Evolutionary conservation across 2,797 vertebrate genomes (phyloP).

Genomic region (Anguilla megastoma): DNA sequence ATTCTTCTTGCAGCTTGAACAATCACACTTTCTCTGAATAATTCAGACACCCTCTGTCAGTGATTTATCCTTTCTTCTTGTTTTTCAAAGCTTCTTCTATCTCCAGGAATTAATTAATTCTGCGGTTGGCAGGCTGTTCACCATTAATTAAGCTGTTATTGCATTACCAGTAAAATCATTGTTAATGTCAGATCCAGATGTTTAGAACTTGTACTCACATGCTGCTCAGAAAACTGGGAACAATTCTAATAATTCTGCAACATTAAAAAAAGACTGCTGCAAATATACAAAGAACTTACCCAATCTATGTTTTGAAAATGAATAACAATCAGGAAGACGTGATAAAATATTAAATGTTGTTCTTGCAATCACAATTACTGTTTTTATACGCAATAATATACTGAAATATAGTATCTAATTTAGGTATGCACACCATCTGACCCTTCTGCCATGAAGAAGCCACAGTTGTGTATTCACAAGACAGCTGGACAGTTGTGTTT

Average conservation of each 20-base stretch:
- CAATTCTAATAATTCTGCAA: neutral
- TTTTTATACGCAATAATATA: neutral
- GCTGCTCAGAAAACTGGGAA: neutral
- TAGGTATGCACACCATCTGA: neutral
- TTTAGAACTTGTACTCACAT: neutral
- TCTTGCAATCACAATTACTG: neutral
- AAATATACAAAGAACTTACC: neutral
- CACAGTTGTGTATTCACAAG: slow-evolving; percentile 24
- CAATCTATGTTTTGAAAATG: neutral
- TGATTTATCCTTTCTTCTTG: neutral
- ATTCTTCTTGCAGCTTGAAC: slow-evolving; percentile 46
- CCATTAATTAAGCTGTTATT: neutral
- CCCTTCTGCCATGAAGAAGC: neutral
- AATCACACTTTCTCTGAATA: neutral
- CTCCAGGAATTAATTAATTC: neutral
- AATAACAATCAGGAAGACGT: neutral
- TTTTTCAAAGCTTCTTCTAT: neutral
- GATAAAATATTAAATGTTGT: neutral
- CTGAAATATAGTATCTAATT: neutral
- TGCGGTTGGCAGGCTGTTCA: neutral
- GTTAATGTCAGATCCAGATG: neutral
- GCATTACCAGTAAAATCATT: neutral
- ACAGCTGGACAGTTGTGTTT: slow-evolving; percentile 45
- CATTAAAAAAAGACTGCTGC: neutral
- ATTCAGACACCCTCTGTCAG: neutral